phyloP scores from a whole-genome alignment of 1,140 invertebrate genomes.

The Drosophila suzukii region DNA sequence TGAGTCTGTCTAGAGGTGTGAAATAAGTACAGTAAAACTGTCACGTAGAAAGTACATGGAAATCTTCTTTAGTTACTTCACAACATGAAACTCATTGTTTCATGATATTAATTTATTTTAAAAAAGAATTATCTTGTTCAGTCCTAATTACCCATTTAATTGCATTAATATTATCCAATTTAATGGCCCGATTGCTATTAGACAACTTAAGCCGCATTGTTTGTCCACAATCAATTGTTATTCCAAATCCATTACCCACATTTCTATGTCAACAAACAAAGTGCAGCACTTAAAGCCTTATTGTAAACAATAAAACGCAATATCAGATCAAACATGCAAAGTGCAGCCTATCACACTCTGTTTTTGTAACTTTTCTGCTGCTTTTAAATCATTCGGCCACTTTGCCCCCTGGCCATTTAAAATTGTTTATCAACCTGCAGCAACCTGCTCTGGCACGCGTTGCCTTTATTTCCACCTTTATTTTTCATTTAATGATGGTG shows the following conservation, averaged over 20 bases:
- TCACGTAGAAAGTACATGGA: no score
- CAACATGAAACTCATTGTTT: no score
- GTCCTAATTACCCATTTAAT: not conserved
- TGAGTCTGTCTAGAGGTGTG: not conserved
- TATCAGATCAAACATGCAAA: constrained; percentile 23
- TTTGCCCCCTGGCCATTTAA: constrained; percentile 31
- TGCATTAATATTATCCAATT: not conserved
- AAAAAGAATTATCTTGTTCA: no score
- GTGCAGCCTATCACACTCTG: constrained; percentile 4
- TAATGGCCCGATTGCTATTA: not conserved
- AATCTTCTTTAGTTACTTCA: no score
- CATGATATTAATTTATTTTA: no score
- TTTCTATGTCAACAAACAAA: constrained; percentile 18
- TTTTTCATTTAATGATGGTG: constrained; percentile 41
- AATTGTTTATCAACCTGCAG: constrained; percentile 49
- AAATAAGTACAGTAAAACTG: no score
- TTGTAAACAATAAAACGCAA: constrained; percentile 14
- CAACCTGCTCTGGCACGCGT: constrained; percentile 17
- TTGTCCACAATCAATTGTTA: not conserved
- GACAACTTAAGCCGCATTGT: not conserved
- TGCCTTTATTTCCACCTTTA: constrained; percentile 21
- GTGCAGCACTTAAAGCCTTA: constrained; percentile 11
- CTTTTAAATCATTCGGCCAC: constrained; percentile 21
- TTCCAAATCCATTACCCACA: not conserved
- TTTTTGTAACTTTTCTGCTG: constrained; percentile 11